Conservation (phyloP, 2,797 vertebrate species). For the Notolabrus celidotus region DNA sequence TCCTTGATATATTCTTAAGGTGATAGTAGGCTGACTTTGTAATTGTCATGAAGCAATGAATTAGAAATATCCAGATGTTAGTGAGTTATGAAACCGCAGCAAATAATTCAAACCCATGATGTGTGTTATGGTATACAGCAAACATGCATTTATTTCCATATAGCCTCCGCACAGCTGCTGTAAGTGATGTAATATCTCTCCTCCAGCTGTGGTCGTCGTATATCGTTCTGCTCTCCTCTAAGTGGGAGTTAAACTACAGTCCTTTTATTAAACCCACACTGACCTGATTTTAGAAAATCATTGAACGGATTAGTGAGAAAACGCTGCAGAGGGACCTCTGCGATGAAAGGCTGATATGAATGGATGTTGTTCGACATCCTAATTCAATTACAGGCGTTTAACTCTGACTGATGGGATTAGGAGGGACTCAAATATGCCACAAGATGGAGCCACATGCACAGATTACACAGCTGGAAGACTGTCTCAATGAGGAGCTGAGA, state of each 20-base stretch:
- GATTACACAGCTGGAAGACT: neutral
- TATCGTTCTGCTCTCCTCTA: neutral
- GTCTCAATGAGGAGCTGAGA: too few relatives aligned
- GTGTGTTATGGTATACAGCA: too few relatives aligned
- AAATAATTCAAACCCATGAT: too few relatives aligned
- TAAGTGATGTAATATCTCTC: neutral
- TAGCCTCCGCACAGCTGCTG: conserved; percentile 3
- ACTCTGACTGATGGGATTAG: conserved; percentile 41
- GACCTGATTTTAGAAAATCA: conserved; percentile 46
- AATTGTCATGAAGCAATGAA: too few relatives aligned
- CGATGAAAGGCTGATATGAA: conserved; percentile 40
- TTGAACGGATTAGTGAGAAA: conserved; percentile 26
- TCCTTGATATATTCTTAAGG: too few relatives aligned
- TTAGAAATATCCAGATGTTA: too few relatives aligned
- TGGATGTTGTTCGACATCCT: conserved; percentile 46
- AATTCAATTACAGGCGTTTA: conserved; percentile 58
- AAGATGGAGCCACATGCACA: conserved; percentile 64
- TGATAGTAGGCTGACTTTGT: too few relatives aligned
- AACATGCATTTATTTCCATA: too few relatives aligned
- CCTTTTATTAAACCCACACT: conserved; percentile 11
- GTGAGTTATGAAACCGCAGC: too few relatives aligned
- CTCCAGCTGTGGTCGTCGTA: neutral
- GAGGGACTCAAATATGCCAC: conserved; percentile 33
- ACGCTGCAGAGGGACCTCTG: conserved; percentile 40
- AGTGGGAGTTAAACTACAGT: conserved; percentile 7